Evolutionary conservation across 2,113 vertebrate genomes (phyloP).

Genomic region (human (Homo sapiens)): GRCh38 chr9:129366501-129367000

Average conservation of each 20-base stretch:
- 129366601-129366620: constrained; percentile 64
- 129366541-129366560: not conserved
- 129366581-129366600: constrained; percentile 49
- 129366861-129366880: not conserved
- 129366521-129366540: no score
- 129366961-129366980: not conserved
- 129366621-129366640: constrained; percentile 41
- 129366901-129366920: not conserved
- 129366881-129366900: not conserved
- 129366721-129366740: not conserved
- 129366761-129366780: constrained; percentile 49
- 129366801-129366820: constrained; percentile 53
- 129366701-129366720: constrained; percentile 51
- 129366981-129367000: not conserved
- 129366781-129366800: constrained; percentile 62
- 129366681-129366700: constrained; percentile 64
- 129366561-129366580: not conserved
- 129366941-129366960: not conserved
- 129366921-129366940: not conserved
- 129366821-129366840: constrained; percentile 56
- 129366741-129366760: not conserved
- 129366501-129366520: no score
- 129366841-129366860: constrained; percentile 22
- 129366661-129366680: constrained; percentile 75
- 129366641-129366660: constrained; percentile 43